These are phyloP conservation scores for Papio anubis DNA, from an alignment of 2,113 vertebrate species.

Conservation along the genomic window DNA sequence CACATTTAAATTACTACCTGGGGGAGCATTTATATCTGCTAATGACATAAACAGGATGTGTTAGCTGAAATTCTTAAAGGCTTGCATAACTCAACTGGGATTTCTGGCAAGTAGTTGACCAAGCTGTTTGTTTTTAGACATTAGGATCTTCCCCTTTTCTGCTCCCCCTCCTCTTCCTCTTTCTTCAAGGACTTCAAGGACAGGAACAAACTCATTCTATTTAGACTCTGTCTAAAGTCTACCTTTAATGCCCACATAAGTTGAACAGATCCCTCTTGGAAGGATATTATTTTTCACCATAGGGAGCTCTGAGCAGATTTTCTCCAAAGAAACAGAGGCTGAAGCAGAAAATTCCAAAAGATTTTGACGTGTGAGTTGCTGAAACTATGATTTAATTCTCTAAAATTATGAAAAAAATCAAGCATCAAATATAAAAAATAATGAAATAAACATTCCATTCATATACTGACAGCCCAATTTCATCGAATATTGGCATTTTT, in stretches of 20 bases:
- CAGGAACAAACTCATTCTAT: background rate
- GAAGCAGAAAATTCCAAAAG: background rate
- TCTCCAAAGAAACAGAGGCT: background rate
- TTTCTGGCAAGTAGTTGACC: background rate
- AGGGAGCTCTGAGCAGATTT: background rate
- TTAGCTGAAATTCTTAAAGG: constrained; percentile 1
- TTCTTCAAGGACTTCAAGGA: background rate
- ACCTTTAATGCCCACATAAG: background rate
- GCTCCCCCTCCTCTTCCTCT: no score
- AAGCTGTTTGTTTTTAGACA: background rate
- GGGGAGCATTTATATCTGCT: background rate
- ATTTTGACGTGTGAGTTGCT: background rate
- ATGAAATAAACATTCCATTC: background rate
- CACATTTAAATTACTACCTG: background rate
- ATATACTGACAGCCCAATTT: background rate
- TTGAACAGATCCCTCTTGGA: background rate
- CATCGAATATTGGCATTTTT: background rate
- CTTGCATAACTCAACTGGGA: background rate
- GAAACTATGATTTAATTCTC: background rate
- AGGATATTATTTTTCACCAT: background rate
- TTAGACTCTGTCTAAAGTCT: background rate
- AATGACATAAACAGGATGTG: background rate
- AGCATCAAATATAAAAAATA: background rate
- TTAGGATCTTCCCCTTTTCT: background rate
- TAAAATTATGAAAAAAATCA: background rate